Percentiles rank a stretch among this genome's conserved stretches.
phyloP scores from a whole-genome alignment of 2,888 invertebrate species.

The Meteorus colon region DNA sequence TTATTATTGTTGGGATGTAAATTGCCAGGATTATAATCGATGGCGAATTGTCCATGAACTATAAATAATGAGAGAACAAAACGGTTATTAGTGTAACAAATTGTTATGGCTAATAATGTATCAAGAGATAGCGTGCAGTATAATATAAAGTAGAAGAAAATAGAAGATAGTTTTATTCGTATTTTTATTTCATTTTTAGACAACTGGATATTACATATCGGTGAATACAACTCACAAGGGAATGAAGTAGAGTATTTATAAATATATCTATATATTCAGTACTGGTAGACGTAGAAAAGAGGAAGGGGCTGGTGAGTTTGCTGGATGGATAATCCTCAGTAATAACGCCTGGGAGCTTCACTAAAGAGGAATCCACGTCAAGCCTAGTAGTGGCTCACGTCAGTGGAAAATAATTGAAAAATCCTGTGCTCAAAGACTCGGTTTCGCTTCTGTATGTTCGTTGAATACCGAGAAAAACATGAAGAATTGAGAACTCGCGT shows the following conservation, averaged over 20 bases:
- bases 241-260: not conserved
- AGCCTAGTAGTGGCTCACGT: slow-evolving; percentile 33
- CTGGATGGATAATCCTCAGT: slow-evolving; percentile 51
- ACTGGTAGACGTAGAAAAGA: not conserved
- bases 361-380: slow-evolving; percentile 39
- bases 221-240: slow-evolving; percentile 13
- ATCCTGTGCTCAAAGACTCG: slow-evolving; percentile 32
- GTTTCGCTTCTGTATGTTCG: not conserved
- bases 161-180: slow-evolving; percentile 7
- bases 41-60: too few species aligned
- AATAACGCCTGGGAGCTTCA: slow-evolving; percentile 48
- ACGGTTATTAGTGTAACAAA: too few species aligned
- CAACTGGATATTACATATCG: slow-evolving; percentile 7
- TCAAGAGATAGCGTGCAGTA: not conserved
- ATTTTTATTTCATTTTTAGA: not conserved
- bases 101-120: not conserved
- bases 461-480: slow-evolving; percentile 10
- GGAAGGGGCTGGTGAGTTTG: slow-evolving; percentile 40
- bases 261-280: not conserved
- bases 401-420: slow-evolving; percentile 42
- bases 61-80: too few species aligned
- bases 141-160: slow-evolving; percentile 32
- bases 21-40: too few species aligned
- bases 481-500: slow-evolving; percentile 9
- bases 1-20: too few species aligned